phyloP scores from a whole-genome alignment of 2,113 vertebrate genomes.

The Brachypteracias leptosomus region DNA sequence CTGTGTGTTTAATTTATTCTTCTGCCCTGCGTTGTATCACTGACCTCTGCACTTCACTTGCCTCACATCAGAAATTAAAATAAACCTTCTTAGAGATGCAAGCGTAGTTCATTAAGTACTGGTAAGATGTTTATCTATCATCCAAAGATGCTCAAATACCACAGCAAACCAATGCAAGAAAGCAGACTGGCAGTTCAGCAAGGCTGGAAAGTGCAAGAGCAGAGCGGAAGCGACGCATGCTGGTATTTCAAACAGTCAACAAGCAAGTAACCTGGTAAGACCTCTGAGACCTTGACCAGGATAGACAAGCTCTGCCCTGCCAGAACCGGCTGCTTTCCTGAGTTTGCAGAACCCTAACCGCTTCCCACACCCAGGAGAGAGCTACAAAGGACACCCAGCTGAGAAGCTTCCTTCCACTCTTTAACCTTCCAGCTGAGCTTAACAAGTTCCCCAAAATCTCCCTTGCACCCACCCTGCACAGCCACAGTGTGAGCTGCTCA shows the following conservation, averaged over 20 bases:
- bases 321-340: slow-evolving; percentile 15
- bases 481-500: rapidly evolving
- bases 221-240: slow-evolving; percentile 1
- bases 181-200: not conserved
- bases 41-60: not conserved
- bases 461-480: not conserved
- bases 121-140: not conserved
- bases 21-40: not conserved
- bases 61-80: not conserved
- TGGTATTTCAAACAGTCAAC: slow-evolving; percentile 42
- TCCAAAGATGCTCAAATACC: not conserved
- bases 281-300: slow-evolving; percentile 54
- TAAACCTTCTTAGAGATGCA: not conserved
- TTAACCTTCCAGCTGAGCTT: not conserved
- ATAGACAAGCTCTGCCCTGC: slow-evolving; percentile 42
- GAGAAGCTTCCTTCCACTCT: not conserved
- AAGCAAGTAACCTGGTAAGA: slow-evolving; percentile 45
- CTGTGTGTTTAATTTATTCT: not conserved
- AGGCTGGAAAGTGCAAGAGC: not conserved
- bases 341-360: not conserved
- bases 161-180: not conserved
- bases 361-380: not conserved
- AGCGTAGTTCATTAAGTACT: not conserved
- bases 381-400: not conserved
- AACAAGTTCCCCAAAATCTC: rapidly evolving